Evolutionary conservation across 2,797 vertebrate genomes (phyloP).

Genomic region (Balearica regulorum): DNA sequence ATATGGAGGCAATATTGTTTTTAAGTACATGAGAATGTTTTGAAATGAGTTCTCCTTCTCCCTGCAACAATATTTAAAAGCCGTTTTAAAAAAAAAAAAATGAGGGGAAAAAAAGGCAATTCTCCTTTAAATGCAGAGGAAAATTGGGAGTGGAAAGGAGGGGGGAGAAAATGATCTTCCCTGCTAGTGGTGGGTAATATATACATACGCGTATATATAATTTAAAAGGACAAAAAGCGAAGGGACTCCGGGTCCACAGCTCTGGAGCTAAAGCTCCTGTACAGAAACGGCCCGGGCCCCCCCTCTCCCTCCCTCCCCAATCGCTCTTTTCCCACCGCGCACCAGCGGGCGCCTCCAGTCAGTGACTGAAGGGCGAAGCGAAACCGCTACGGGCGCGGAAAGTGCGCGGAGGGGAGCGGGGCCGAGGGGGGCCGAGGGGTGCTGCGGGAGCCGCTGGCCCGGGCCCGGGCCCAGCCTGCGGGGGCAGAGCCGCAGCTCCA

Average conservation of each 20-base stretch:
- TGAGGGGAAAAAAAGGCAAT: background rate
- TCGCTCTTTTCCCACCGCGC: background rate
- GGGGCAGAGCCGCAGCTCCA: background rate
- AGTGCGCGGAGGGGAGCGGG: background rate
- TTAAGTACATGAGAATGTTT: background rate
- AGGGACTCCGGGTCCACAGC: background rate
- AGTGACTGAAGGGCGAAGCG: background rate
- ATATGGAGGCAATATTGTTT: conserved; percentile 39
- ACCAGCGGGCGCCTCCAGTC: background rate
- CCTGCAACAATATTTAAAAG: background rate
- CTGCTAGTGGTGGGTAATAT: background rate
- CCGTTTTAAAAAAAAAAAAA: background rate
- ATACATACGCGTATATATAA: background rate
- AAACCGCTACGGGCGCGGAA: background rate
- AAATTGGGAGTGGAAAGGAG: background rate
- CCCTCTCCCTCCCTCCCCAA: background rate
- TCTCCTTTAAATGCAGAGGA: background rate
- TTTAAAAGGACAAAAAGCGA: background rate
- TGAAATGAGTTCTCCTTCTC: background rate
- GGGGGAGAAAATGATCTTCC: background rate
- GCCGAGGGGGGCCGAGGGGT: background rate
- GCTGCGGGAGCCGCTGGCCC: background rate
- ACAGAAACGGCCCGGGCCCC: background rate
- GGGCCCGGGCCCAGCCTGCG: background rate
- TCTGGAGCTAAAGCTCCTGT: background rate